Evolutionary conservation across 2,113 vertebrate species (phyloP).

Genomic region (Xyrauchen texanus): DNA sequence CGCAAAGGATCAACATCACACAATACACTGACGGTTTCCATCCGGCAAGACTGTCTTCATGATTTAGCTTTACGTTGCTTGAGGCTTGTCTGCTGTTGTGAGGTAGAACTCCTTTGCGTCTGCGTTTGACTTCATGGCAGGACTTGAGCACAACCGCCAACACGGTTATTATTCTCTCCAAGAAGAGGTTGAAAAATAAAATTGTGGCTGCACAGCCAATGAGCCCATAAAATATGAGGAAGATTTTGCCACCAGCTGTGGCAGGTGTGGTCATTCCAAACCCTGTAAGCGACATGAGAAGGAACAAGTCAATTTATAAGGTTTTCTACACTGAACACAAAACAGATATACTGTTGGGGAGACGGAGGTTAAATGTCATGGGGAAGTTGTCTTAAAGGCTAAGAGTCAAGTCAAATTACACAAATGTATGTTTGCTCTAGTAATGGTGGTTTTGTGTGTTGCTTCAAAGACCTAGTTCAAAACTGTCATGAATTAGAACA

Average conservation of each 20-base stretch:
- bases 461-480: too few species aligned
- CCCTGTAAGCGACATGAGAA: slow-evolving; percentile 70
- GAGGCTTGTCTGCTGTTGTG: slow-evolving; percentile 56
- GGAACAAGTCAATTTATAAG: not conserved
- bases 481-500: too few species aligned
- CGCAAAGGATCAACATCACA: slow-evolving; percentile 91
- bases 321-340: too few species aligned
- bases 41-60: slow-evolving; percentile 73
- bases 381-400: too few species aligned
- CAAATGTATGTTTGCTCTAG: too few species aligned
- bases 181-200: slow-evolving; percentile 96
- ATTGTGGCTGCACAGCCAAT: slow-evolving; percentile 93
- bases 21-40: slow-evolving; percentile 98
- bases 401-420: too few species aligned
- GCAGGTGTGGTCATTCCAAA: slow-evolving; percentile 97
- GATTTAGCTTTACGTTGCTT: slow-evolving; percentile 53
- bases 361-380: too few species aligned
- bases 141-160: slow-evolving; percentile 86
- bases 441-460: too few species aligned
- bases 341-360: too few species aligned
- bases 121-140: slow-evolving; percentile 80
- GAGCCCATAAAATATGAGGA: slow-evolving; percentile 94
- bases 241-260: slow-evolving; percentile 89
- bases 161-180: slow-evolving; percentile 92
- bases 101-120: slow-evolving; percentile 75